Evolutionary conservation across 2,113 vertebrate genomes (phyloP).

Genomic region (Pampusana beccarii): DNA sequence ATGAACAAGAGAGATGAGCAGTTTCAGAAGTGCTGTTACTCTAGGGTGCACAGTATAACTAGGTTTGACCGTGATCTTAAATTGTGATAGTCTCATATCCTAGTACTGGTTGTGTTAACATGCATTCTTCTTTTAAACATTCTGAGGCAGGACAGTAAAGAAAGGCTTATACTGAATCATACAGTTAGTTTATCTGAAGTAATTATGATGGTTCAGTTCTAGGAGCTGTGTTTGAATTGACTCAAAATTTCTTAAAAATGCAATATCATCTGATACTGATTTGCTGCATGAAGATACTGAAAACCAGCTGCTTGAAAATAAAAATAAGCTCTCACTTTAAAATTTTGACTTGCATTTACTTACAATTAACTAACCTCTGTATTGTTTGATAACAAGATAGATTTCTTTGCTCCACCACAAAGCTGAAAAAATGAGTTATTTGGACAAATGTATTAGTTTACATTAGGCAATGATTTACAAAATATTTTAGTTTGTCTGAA

Average conservation of each 20-base stretch:
- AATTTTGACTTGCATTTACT: background rate
- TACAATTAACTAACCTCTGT: background rate
- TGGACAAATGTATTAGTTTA: background rate
- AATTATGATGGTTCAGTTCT: background rate
- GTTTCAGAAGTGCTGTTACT: background rate
- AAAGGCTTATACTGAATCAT: background rate
- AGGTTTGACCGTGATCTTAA: background rate
- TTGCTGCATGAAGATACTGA: background rate
- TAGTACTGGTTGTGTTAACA: background rate
- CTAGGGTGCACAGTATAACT: background rate
- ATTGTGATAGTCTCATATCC: background rate
- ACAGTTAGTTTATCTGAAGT: background rate
- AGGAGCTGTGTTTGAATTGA: background rate
- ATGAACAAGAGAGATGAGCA: background rate
- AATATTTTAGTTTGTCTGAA: background rate
- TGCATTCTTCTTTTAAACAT: background rate
- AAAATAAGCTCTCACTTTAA: background rate
- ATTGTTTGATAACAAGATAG: background rate
- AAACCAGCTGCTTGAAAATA: background rate
- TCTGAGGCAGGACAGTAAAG: background rate
- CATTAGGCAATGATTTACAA: background rate
- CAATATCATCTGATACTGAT: background rate
- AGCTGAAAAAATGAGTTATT: background rate
- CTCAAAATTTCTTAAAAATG: background rate
- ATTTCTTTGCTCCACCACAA: background rate